A percentile compares a stretch with the other conserved stretches of the same genome.
Conservation (phyloP, 2,113 vertebrate species). For the Pica pica region DNA sequence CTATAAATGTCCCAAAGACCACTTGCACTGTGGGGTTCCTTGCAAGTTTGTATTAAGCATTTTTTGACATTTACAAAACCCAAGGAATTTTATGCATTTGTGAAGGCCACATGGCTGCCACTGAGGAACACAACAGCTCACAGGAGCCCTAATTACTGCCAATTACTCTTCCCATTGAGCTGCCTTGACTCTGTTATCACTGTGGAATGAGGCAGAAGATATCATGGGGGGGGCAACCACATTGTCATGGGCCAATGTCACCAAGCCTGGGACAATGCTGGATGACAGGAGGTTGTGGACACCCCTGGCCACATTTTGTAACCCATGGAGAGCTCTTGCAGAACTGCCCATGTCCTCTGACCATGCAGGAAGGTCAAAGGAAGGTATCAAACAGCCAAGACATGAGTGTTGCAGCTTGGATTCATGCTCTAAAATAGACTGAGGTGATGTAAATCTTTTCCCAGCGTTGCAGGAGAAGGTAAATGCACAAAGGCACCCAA, state of each 20-base stretch:
- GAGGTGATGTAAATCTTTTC: neutral
- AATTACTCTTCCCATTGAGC: neutral
- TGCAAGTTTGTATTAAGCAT: neutral
- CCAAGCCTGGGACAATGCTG: neutral
- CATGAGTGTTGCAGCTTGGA: accelerated
- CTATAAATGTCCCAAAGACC: neutral
- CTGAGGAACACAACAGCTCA: neutral
- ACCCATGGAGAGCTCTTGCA: neutral
- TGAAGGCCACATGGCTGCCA: neutral
- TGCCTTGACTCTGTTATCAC: neutral
- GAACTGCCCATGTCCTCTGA: neutral
- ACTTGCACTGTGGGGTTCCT: neutral
- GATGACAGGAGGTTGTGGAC: neutral
- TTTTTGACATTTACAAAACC: neutral
- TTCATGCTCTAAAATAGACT: neutral
- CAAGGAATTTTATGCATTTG: neutral
- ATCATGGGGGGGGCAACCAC: accelerated
- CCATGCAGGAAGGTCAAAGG: neutral
- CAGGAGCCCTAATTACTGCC: neutral
- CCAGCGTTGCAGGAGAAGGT: neutral
- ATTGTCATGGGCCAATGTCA: accelerated
- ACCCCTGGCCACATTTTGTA: accelerated
- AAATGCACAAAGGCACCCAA: neutral
- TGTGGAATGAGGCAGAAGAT: neutral
- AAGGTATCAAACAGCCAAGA: neutral